Percentiles rank a stretch among this genome's conserved stretches.
Conservation (phyloP, 2,888 invertebrate species). For the Busseola fusca region DNA sequence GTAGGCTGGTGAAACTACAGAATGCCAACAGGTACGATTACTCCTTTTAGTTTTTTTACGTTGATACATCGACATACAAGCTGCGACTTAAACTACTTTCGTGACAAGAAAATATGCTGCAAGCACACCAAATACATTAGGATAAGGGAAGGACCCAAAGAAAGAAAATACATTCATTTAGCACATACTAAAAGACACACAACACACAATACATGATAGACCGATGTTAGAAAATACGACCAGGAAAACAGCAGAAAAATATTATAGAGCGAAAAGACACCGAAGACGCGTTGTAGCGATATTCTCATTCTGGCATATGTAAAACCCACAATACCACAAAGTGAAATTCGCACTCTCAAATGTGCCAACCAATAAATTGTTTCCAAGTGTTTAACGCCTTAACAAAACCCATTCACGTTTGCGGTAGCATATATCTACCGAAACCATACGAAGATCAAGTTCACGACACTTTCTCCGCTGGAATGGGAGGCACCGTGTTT, state of each 20-base stretch:
- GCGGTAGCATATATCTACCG: constrained; percentile 5
- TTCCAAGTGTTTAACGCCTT: not conserved
- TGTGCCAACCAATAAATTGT: not conserved
- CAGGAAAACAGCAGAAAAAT: not conserved
- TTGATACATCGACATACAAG: no score
- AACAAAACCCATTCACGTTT: constrained; percentile 30
- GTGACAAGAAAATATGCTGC: not conserved
- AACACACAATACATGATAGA: no score
- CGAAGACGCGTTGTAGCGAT: not conserved
- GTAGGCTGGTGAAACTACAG: no score
- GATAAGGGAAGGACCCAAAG: no score
- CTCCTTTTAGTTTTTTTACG: no score
- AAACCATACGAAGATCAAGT: constrained; percentile 63
- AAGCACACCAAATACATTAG: not conserved
- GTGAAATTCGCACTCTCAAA: not conserved
- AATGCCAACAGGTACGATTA: no score
- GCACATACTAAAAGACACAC: no score
- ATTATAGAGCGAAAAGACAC: not conserved
- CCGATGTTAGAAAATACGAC: no score
- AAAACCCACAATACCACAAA: not conserved
- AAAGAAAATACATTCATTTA: no score
- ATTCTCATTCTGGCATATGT: not conserved
- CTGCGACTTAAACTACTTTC: no score
- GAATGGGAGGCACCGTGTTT: constrained; percentile 61
- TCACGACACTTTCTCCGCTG: constrained; percentile 67